Percentiles rank a stretch among this genome's conserved stretches.
phyloP scores from a whole-genome alignment of 2,113 vertebrate genomes.

The Madoqua kirkii region DNA sequence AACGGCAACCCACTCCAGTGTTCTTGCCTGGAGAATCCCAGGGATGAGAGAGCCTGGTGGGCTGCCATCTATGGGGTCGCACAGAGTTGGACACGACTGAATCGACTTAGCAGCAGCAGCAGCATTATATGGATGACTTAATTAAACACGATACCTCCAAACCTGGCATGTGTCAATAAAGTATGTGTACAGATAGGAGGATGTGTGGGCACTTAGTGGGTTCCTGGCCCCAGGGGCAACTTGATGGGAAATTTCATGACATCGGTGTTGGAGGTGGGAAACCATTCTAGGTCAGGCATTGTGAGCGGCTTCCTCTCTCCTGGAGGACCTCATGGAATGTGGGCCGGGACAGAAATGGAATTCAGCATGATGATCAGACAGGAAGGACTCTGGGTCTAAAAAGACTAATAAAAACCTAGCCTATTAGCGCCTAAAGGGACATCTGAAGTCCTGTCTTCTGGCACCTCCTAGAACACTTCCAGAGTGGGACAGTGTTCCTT shows the following conservation, averaged over 20 bases:
- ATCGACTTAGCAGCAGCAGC: no score
- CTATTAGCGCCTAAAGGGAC: not conserved
- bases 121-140: not conserved
- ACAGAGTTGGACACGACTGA: no score
- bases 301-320: accelerated
- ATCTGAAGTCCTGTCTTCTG: not conserved
- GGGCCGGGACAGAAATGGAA: not conserved
- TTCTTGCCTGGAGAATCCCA: no score
- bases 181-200: no score
- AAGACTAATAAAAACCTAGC: not conserved
- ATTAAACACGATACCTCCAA: not conserved
- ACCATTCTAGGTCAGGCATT: no score
- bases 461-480: not conserved
- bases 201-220: accelerated
- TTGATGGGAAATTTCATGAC: accelerated
- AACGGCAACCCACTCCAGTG: no score
- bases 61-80: no score
- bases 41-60: no score
- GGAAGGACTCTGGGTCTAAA: not conserved
- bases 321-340: not conserved
- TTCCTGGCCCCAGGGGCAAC: not conserved
- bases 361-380: not conserved
- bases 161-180: not conserved
- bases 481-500: not conserved
- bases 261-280: accelerated